Conservation (phyloP, 2,113 vertebrate species). For the Oenanthe oenanthe region DNA sequence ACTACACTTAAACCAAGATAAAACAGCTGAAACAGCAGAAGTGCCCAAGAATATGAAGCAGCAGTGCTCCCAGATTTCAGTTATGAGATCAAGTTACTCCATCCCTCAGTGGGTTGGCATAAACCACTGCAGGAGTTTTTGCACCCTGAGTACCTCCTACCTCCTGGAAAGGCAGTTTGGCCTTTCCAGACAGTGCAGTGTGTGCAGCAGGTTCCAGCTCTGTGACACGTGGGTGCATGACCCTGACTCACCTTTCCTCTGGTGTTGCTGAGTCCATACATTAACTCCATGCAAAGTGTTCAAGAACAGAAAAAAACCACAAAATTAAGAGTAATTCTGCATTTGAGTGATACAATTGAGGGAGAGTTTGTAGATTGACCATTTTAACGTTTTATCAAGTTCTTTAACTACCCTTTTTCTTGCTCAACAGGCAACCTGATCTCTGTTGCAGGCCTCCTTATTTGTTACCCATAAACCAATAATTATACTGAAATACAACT, state of each 20-base stretch:
- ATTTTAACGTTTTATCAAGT: neutral
- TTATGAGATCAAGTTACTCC: neutral
- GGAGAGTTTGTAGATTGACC: neutral
- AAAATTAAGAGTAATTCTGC: neutral
- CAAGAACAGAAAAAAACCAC: neutral
- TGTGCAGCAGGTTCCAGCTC: neutral
- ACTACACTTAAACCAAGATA: neutral
- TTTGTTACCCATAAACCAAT: neutral
- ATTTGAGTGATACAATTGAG: neutral
- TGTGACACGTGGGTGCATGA: accelerated
- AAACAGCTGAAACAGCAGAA: neutral
- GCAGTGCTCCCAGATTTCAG: neutral
- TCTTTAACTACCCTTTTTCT: neutral
- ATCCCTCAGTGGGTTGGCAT: neutral
- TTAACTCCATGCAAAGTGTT: neutral
- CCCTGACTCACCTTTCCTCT: neutral
- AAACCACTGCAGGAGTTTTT: neutral
- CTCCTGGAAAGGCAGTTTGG: too few species aligned
- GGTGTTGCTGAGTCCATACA: neutral
- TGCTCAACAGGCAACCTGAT: neutral
- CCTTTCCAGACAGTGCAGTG: neutral
- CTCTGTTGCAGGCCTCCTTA: neutral
- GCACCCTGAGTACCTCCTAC: neutral
- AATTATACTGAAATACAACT: neutral
- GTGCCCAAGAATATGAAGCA: neutral